Base-by-base conservation (phyloP, 2,888 invertebrate species). In the Drosophila mimica region DNA sequence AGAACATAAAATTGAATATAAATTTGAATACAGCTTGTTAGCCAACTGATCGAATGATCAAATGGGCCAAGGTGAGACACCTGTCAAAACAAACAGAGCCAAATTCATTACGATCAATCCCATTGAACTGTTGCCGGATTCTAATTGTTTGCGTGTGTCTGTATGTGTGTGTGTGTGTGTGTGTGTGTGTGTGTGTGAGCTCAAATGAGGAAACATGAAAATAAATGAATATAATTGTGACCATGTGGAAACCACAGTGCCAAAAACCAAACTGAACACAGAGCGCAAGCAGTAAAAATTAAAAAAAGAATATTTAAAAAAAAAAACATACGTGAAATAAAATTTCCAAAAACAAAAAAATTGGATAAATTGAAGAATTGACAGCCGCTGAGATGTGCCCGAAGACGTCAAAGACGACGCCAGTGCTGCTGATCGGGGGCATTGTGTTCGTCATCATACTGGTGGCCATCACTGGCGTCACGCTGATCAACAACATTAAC, bases 401-500 rank as follows among this genome's bases (percentile, higher is more conserved):
- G 36, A 93, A 93, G 83, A 92, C 91, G 59, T 89, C 92, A 52
- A 93, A 92, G 80, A 89, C 85, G 34, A 90, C 93, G 66, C 93
- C 93, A 28, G 48, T 92, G 62, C 87, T 92, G 70, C 82, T 92
- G 68, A 91, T 93, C 70, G 92, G 93, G 54, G 93, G 94, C 59
- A 89, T 94, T 48, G 90, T 93, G 65, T 93, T 94, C 34, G 93
- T 94, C 51, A 93, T 94, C 72, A 91, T 94, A 11, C 92, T 94
- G 70, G 93, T 94, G 88, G 94, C 93, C 28, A 93, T 94, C 88
- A 94, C 94, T 17, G 94, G 94, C 53, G 92, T 94, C 13, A 94
- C 94, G 40, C 88, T 94, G 61, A 93, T 94, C 71, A 93, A 92
- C 71, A 92, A 92, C 69, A 91, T 93, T 48, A 93, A 93, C 80